Base-by-base conservation (phyloP, 2,113 vertebrate species). In the Dendrocopos noguchii region DNA sequence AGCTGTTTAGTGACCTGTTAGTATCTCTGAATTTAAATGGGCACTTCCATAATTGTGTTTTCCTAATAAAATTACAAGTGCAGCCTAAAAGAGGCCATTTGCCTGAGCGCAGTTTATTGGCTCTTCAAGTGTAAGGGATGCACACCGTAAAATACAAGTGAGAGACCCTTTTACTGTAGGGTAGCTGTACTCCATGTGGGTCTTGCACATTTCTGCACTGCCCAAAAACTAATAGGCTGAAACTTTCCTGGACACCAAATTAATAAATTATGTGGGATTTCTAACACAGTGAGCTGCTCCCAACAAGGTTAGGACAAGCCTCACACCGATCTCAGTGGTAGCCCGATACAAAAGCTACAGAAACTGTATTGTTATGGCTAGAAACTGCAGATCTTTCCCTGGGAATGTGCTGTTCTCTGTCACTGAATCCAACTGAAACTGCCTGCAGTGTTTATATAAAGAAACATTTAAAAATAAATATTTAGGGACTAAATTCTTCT, bases 21-120 rank as follows among this genome's bases (percentile, higher is more conserved):
- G 47, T 75, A 93, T 74, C 31, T 83, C 29, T 84, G 10, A 90
- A 31, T 92, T 94, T 92, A 87, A 94, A 90, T 11, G 20, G 42
- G 19, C 6, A 56, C 31, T 57, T 72, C 28, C 44, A 33, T 67
- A 92, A 83, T 94, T 91, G 75, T 64, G 39, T 84, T 92, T 88
- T 85, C 61, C 75, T 60, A 81, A 60, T 44, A 63, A 84, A 84
- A 59, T 80, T 25, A 0, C 28, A 94, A 87, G n/a, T 18, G 71
- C 59, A 75, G 56, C 29, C 70, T 59, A 91, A 80, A 93, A 83
- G 64, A 80, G 10, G 12, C 18, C 15, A 65, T 94, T 80, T 94
- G 36, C 63, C 60, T 73, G 88, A 93, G 82, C 59, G 64, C 18
- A 53, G 31, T 25, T 67, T 80, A 46, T 56, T 90, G 77, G 79